Evolutionary conservation across 1,140 invertebrate genomes (phyloP), one percentile per base, ranked within the genome.

Genomic region (Coelopa frigida): DNA sequence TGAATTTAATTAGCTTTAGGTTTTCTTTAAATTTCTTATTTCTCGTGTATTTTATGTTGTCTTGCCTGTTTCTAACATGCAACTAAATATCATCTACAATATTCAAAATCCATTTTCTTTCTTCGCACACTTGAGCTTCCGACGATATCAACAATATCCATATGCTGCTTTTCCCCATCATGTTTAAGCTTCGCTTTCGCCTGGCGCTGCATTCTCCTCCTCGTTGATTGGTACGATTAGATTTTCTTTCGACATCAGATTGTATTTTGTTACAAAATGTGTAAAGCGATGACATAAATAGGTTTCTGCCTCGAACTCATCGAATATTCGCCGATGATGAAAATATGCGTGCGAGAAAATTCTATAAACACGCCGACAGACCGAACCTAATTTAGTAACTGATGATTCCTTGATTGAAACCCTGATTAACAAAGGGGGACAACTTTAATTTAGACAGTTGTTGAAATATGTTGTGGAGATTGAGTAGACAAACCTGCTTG

Each of bases 311-410:
- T 99, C 96, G 79, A 98, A 99, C 58, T 93, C 88, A 75, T 99
- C 94, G 77, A 98, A 99, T 67, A 99, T 87, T 52, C 82, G 78
- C 59, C 89, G 79, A 73, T 99, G 97, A 75, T 99, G 96, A 70
- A 94, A 99, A 71, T 95, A 99, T 21, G 97, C 96, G 76, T 99
- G 97, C 23, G 95, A 98, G 72, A 99, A 99, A 64, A 99, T 99
- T 75, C 97, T 82, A 68, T 99, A 99, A 1, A 99, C 94, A 61
- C 97, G 80, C 55, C 97, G 79, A 73, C 96, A 99, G 4, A 99
- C 94, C 18, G 95, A 99, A 49, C 95, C 95, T 51, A 99, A 74
- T 73, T 99, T 99, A 20, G 91, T 86, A 41, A 99, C 93, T 14
- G 94, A 98, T 15, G 95, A 94, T 67, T 99, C 96, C 72, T 98